These are phyloP conservation scores for Typhlomys cinereus DNA, from an alignment of 2,113 vertebrate species.

Conservation along the genomic window DNA sequence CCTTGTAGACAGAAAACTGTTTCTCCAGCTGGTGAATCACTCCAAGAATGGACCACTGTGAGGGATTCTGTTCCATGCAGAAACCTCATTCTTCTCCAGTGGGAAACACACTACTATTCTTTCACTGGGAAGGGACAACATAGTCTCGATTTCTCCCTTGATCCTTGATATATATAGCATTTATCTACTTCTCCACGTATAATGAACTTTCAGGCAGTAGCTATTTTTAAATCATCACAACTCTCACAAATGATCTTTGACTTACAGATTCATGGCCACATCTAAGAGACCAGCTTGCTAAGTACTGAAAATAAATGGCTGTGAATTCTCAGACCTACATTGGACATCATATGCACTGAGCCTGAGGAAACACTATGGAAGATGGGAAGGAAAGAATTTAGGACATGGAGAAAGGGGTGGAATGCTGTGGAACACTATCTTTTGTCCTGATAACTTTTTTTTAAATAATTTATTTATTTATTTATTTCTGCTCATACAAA, in stretches of 20 bases:
- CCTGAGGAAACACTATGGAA: neutral
- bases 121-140: no score
- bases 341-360: neutral
- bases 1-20: rapidly evolving
- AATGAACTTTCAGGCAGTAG: neutral
- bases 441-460: no score
- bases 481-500: no score
- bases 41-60: neutral
- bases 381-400: neutral
- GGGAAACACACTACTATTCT: neutral
- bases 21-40: neutral
- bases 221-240: neutral
- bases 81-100: neutral
- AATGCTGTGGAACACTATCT: no score
- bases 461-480: no score
- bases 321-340: neutral
- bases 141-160: neutral
- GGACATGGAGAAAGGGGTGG: neutral
- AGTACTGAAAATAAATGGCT: neutral
- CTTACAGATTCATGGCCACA: neutral
- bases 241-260: neutral
- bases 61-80: neutral
- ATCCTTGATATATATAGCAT: neutral
- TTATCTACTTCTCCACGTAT: neutral
- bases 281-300: neutral